These are phyloP conservation scores for Oenanthe oenanthe DNA, from an alignment of 2,113 vertebrate genomes.

Conservation along the genomic window DNA sequence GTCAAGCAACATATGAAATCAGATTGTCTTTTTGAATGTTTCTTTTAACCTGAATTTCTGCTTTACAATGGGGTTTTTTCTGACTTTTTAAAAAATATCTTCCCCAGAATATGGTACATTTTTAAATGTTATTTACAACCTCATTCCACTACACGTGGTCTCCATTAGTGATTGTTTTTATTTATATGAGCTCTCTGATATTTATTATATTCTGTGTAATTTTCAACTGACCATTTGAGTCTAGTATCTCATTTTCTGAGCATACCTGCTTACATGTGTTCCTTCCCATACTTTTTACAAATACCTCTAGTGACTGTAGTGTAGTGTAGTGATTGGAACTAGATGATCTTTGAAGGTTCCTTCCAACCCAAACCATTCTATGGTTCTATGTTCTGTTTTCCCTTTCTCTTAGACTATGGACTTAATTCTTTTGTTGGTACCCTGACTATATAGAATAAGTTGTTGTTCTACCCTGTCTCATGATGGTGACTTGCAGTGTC, in stretches of 20 bases:
- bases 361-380: not conserved
- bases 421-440: not conserved
- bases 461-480: not conserved
- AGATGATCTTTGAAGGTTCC: not conserved
- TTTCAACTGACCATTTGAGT: not conserved
- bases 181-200: not conserved
- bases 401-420: not conserved
- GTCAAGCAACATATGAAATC: not conserved
- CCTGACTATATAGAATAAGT: not conserved
- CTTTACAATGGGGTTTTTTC: accelerated
- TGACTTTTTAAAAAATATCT: not conserved
- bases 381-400: not conserved
- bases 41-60: not conserved
- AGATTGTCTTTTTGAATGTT: not conserved
- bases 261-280: not conserved
- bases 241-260: not conserved
- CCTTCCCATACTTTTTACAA: not conserved
- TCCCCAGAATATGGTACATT: not conserved
- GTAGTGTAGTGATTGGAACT: not conserved
- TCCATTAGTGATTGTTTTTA: not conserved
- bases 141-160: not conserved
- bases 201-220: not conserved
- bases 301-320: not conserved
- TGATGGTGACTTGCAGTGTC: not conserved
- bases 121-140: not conserved